Evolutionary conservation across 2,113 vertebrate genomes (phyloP), one percentile per base, ranked within the genome.

Genomic region (Hemicordylus capensis): DNA sequence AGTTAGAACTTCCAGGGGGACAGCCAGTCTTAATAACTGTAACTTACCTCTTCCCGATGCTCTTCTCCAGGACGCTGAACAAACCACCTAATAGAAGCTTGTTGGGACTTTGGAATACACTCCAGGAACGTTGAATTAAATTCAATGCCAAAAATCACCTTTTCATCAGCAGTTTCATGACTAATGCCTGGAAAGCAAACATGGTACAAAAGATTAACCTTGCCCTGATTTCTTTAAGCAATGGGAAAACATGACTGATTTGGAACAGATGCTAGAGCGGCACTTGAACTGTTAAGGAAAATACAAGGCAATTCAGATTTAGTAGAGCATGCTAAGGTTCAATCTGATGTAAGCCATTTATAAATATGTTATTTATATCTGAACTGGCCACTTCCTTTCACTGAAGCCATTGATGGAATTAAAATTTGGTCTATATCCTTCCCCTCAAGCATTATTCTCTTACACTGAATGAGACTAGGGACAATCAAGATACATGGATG

Each of bases 51-150:
- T 86, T 99, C 98, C 87, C 92, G 96, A 78, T 94, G 97, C 59
- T 99, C 98, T 54, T 97, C 96, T 94, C 97, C 98, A 80, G 95
- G 93, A 83, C 94, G 97, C 91, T 98, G 98, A 85, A 98, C 87
- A 93, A 97, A 98, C 98, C 98, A 99, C 85, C 95, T 97, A 93
- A 99, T 98, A 89, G 97, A 96, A 86, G 99, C 97, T 96, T 99
- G 98, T 75, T 98, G 99, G 85, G 98, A 99, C 95, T 98, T 99
- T 91, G 99, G 98, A 92, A 97, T 95, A 89, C 99, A 99, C 96
- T 99, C 99, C 86, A 99, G 97, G 95, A 99, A 99, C 26, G 98
- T 99, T 74, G 99, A 98, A 96, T 99, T 99, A 93, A 96, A 98
- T 93, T 99, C 98, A 93, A 99, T 97, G 88, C 98, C 98, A 89